Evolutionary conservation across 2,797 vertebrate species (phyloP), one percentile per base, ranked within the genome.

Genomic region (Helostoma temminkii): DNA sequence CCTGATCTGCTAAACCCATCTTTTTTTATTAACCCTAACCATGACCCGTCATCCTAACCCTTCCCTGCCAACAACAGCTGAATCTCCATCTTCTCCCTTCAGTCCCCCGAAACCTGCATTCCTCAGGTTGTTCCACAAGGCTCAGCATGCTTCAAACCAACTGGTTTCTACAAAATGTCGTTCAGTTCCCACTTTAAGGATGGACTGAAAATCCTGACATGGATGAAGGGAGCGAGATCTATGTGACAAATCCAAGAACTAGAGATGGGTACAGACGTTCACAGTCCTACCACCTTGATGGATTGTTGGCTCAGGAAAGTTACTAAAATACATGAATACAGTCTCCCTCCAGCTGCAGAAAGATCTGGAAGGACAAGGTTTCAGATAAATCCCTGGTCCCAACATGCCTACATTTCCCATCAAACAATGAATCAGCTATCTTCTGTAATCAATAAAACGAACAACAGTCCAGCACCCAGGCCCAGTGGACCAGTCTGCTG

Each of bases 1-100:
- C 75, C 39, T n/a, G 41, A 53, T 21, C 41, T 42, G 42, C 56
- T 22, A 4, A 36, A 25, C 21, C 45, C 34, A 50, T 48, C 21
- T 15, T 52, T 19, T n/a, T 32, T 19, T 14, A 32, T 7, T 19
- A 34, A 19, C 28, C 39, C 36, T 6, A 6, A 24, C 47, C 53
- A 3, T 5, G 2, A 9, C 19, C 12, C 48, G 6, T 2, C 11
- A 30, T 1, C 26, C 48, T 6, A 6, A 30, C 3, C 16, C 16
- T 24, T 8, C 16, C 3, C 18, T n/a, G 48, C 12, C 26, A 50
- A 49, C 2, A 26, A n/a, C 10, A 32, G 14, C 28, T 9, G 25
- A 11, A 14, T 12, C n/a, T n/a, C 8, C 16, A 18, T 21, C 11
- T 3, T 5, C 32, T 7, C 4, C 9, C 39, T 9, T 30, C 12